Evolutionary conservation across 2,113 vertebrate species (phyloP), one percentile per base, ranked within the genome.

Genomic region (Damaliscus lunatus): DNA sequence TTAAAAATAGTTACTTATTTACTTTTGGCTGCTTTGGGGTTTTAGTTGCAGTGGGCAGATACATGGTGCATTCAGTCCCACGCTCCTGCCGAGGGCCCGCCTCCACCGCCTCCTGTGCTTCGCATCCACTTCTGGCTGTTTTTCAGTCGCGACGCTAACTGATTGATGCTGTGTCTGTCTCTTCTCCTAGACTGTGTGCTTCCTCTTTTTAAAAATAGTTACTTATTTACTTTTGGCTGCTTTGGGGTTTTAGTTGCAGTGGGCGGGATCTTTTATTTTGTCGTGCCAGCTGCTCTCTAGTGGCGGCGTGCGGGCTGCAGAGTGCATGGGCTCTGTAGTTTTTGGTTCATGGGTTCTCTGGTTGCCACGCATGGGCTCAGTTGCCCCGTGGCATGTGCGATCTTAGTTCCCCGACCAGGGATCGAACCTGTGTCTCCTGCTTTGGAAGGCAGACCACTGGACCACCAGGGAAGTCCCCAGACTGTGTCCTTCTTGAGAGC

Each of bases 241-340:
- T 40, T 43, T 43, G 36, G 36, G 71, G 36, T 43, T 43, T 40
- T 6, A 12, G 71, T 43, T 25, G 71, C 36, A 43, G 71, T 11
- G 3, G 21, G 36, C 11, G 1, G 71, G 71, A 43, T 25, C 71
- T 74, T 23, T 14, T 25, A n/a, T 40, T 36, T 74, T 5, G 19
- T 23, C 0, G 0, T 0, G 10, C 6, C 19, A 36, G 71, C 21
- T 74, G 36, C 71, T 43, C 11, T 40, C 71, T 43, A 2, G 71
- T 12, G 11, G 10, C 5, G 5, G 36, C 11, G 11, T 27, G 36
- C 2, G 71, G 71, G 71, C 71, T 43, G 11, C 36, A 14, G 71
- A 13, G 71, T 7, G 21, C 11, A 8, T 1, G 71, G 21, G 71
- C 67, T 43, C 36, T 74, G 21, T 13, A 1, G 21, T 14, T 43